Conservation (phyloP, 2,113 vertebrate species). For the Galbula dea region DNA sequence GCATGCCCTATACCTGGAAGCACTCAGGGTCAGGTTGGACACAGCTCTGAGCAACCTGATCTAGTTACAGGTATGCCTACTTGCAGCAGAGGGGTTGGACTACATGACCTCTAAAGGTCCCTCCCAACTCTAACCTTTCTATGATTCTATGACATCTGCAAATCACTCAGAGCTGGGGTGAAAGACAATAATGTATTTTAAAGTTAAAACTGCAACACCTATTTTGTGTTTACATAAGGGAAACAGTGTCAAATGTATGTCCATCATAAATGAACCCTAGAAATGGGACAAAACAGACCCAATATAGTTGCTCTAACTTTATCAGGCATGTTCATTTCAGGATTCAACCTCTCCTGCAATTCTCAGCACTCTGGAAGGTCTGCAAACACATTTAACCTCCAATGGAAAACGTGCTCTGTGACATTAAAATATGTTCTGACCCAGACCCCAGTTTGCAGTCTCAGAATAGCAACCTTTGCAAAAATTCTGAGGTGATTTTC, state of each 20-base stretch:
- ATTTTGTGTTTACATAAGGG: neutral
- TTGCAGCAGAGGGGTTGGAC: too few relatives aligned
- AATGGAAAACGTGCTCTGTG: fast-evolving
- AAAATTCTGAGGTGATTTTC: neutral
- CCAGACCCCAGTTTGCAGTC: fast-evolving
- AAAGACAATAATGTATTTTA: neutral
- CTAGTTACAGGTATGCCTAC: too few relatives aligned
- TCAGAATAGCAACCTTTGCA: neutral
- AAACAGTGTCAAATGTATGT: neutral
- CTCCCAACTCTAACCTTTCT: too few relatives aligned
- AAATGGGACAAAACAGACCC: neutral
- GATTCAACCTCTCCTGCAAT: neutral
- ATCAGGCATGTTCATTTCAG: neutral
- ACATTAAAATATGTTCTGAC: neutral
- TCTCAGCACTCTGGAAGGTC: neutral
- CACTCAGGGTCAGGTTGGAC: too few relatives aligned
- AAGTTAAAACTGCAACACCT: neutral
- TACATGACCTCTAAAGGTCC: too few relatives aligned
- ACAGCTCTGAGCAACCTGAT: too few relatives aligned
- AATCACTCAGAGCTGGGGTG: neutral
- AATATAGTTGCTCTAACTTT: neutral
- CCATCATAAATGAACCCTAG: neutral
- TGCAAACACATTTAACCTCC: neutral
- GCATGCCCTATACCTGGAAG: too few relatives aligned
- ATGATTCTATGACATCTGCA: neutral